Conservation (phyloP, 2,113 vertebrate species). For the Melozone crissalis region DNA sequence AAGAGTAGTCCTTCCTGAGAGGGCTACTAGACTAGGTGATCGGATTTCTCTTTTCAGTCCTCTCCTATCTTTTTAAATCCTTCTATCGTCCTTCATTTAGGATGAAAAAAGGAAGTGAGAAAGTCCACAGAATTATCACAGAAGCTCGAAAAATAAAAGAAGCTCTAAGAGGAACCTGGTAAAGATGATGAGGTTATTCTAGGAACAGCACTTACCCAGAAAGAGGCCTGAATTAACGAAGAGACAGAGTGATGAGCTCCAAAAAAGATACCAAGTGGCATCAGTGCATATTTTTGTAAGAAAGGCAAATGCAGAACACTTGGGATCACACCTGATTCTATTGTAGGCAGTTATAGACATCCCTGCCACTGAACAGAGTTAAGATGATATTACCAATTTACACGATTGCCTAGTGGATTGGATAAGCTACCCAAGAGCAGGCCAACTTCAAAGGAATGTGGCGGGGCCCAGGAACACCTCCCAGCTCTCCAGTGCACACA, state of each 20-base stretch:
- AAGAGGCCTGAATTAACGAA: neutral
- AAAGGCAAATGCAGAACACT: neutral
- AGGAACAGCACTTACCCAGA: neutral
- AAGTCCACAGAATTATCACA: neutral
- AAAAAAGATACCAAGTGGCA: neutral
- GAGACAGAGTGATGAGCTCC: neutral
- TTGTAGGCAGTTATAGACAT: neutral
- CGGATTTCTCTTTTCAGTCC: neutral
- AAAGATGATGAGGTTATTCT: neutral
- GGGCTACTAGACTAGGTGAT: neutral
- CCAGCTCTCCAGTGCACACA: neutral
- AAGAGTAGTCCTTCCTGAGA: neutral
- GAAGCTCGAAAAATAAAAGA: neutral
- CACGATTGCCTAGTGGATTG: neutral
- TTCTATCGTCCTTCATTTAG: neutral
- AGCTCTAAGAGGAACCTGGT: neutral
- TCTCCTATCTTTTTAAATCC: neutral
- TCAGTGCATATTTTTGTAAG: neutral
- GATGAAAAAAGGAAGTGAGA: neutral
- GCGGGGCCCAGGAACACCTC: neutral
- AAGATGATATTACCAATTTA: neutral
- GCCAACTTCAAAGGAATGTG: accelerated
- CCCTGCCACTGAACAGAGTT: neutral
- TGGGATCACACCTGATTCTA: neutral
- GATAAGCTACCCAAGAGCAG: neutral